Evolutionary conservation across 2,888 invertebrate species (phyloP).

Genomic region (Ormyrus pomaceus): DNA sequence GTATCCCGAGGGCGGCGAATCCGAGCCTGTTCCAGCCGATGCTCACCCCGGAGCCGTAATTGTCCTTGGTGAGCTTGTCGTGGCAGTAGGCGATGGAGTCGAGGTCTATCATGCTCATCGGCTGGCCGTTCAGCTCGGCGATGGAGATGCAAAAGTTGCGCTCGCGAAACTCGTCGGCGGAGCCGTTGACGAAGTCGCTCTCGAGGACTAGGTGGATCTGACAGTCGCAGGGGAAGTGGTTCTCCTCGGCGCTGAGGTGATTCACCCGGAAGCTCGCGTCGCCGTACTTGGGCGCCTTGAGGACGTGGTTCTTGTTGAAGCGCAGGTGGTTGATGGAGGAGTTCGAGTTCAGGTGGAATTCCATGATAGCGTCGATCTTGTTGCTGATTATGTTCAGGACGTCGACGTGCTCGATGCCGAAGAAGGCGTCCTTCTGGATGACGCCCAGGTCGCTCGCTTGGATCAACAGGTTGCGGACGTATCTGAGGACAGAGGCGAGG

Average conservation of each 20-base stretch:
- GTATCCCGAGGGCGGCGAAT: neutral
- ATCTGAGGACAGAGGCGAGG: conserved; percentile 67
- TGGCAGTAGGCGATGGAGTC: conserved; percentile 83
- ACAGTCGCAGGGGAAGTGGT: conserved; percentile 93
- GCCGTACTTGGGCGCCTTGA: conserved; percentile 83
- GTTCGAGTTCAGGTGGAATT: conserved; percentile 83
- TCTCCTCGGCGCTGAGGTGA: conserved; percentile 83
- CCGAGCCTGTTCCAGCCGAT: conserved; percentile 15
- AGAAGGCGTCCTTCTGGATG: conserved; percentile 84
- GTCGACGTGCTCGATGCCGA: conserved; percentile 84
- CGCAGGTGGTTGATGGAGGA: conserved; percentile 84
- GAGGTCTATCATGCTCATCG: conserved; percentile 83
- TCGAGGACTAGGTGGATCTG: conserved; percentile 86
- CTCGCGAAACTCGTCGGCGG: conserved; percentile 75
- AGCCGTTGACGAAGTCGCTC: conserved; percentile 85
- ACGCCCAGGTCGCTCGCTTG: conserved; percentile 90
- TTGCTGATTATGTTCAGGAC: conserved; percentile 88
- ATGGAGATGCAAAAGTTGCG: conserved; percentile 92
- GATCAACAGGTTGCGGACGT: conserved; percentile 85
- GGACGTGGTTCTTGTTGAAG: conserved; percentile 89
- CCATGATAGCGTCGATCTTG: conserved; percentile 89
- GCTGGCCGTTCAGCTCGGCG: conserved; percentile 87
- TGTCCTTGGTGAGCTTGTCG: conserved; percentile 82
- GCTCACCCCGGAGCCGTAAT: conserved; percentile 76
- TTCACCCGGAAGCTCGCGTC: conserved; percentile 85